Evolutionary conservation across 2,113 vertebrate species (phyloP).

Genomic region (Zosterops pallidus): DNA sequence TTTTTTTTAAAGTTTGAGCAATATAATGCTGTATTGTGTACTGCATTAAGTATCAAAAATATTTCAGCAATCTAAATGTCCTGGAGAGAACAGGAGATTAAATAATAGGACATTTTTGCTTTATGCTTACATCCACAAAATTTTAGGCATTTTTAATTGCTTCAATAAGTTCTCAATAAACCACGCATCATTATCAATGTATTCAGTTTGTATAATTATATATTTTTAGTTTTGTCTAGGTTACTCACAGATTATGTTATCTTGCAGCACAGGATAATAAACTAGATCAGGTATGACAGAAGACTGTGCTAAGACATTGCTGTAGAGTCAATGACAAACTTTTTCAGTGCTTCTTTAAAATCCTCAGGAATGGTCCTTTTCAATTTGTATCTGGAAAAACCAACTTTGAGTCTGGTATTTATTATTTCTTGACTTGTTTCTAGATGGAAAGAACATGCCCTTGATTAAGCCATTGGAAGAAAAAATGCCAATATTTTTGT

Average conservation of each 20-base stretch:
- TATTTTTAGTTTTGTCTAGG: not conserved
- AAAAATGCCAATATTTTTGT: not conserved
- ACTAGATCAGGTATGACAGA: not conserved
- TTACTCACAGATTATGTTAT: not conserved
- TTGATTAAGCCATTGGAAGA: not conserved
- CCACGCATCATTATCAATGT: not conserved
- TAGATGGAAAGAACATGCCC: not conserved
- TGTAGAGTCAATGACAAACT: not conserved
- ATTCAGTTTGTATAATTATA: not conserved
- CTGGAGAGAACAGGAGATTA: not conserved
- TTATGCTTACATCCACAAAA: not conserved
- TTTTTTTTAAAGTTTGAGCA: not conserved
- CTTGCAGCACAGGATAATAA: not conserved
- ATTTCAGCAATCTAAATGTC: not conserved
- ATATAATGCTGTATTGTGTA: not conserved
- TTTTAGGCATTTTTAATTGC: not conserved
- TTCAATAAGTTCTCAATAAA: not conserved
- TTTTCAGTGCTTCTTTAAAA: not conserved
- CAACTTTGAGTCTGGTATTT: not conserved
- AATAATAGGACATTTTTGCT: not conserved
- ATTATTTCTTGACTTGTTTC: not conserved
- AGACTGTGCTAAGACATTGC: not conserved
- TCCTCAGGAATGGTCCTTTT: not conserved
- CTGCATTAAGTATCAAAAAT: not conserved
- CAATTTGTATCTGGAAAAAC: not conserved